phyloP scores from a whole-genome alignment of 2,113 vertebrate species.

The Felis catus region DNA sequence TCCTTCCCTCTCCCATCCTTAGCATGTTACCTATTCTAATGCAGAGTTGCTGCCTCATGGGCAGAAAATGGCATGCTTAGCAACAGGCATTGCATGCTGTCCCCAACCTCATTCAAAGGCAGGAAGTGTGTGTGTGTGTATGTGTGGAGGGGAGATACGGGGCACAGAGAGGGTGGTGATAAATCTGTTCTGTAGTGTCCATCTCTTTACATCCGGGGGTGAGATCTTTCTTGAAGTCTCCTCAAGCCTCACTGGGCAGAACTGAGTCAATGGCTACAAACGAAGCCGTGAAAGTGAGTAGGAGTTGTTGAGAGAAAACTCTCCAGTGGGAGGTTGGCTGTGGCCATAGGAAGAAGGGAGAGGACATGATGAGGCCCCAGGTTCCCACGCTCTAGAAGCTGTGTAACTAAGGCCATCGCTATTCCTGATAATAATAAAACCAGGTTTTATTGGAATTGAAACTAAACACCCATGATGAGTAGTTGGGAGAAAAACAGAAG shows the following conservation, averaged over 20 bases:
- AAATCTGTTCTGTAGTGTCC: background rate
- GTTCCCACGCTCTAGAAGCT: background rate
- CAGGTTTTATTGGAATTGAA: conserved; percentile 26
- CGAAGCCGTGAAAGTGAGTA: background rate
- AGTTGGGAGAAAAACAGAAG: background rate
- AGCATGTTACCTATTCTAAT: background rate
- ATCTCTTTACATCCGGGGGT: background rate
- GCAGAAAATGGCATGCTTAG: background rate
- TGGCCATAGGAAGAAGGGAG: background rate
- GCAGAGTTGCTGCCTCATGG: background rate
- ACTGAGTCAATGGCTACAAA: background rate
- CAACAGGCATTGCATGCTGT: no score
- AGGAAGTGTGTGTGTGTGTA: background rate
- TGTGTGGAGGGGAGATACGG: background rate
- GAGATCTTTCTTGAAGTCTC: background rate
- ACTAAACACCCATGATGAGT: background rate
- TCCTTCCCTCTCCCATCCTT: background rate
- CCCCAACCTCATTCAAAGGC: background rate
- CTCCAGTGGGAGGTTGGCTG: background rate
- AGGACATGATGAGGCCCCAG: background rate
- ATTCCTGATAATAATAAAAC: background rate
- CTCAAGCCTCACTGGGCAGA: background rate
- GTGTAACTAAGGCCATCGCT: background rate
- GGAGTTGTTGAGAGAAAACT: background rate
- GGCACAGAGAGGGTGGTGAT: background rate